A percentile compares a stretch with the other conserved stretches of the same genome.
Conservation (phyloP, 2,888 invertebrate genomes). For the Molorchus minor region DNA sequence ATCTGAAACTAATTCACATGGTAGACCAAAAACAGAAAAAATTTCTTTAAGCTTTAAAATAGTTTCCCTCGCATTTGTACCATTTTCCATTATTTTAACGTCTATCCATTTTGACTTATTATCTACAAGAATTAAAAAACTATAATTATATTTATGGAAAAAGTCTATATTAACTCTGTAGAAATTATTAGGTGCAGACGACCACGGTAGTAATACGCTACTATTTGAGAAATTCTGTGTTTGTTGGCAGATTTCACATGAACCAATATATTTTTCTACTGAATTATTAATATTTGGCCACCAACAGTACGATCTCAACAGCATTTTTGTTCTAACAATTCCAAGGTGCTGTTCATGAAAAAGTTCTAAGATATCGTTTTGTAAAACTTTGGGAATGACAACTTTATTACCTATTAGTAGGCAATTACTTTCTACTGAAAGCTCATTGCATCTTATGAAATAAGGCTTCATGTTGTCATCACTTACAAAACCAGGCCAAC, state of each 20-base stretch:
- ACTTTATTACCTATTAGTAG: slow-evolving; percentile 32
- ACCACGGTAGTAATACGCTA: slow-evolving; percentile 32
- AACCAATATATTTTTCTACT: slow-evolving; percentile 35
- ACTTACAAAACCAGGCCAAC: slow-evolving; percentile 29
- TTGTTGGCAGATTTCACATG: slow-evolving; percentile 36
- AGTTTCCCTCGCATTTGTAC: slow-evolving; percentile 32
- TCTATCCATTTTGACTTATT: slow-evolving; percentile 42
- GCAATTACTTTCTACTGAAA: slow-evolving; percentile 38
- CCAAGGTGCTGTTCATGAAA: slow-evolving; percentile 39
- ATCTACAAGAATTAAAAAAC: slow-evolving; percentile 38
- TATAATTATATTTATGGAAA: slow-evolving; percentile 20
- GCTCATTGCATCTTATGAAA: slow-evolving; percentile 29
- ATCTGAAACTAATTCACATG: slow-evolving; percentile 40
- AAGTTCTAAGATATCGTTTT: slow-evolving; percentile 27
- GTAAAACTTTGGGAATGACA: slow-evolving; percentile 30
- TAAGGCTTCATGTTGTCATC: slow-evolving; percentile 26
- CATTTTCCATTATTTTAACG: slow-evolving; percentile 38
- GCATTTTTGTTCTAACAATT: slow-evolving; percentile 39
- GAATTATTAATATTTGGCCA: slow-evolving; percentile 37
- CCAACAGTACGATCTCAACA: slow-evolving; percentile 38
- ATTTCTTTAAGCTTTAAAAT: slow-evolving; percentile 31
- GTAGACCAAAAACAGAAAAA: slow-evolving; percentile 38
- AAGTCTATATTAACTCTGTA: slow-evolving; percentile 36
- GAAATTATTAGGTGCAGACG: slow-evolving; percentile 31
- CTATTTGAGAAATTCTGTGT: slow-evolving; percentile 34